Evolutionary conservation across 2,797 vertebrate genomes (phyloP).

Genomic region (Oreochromis grahami): DNA sequence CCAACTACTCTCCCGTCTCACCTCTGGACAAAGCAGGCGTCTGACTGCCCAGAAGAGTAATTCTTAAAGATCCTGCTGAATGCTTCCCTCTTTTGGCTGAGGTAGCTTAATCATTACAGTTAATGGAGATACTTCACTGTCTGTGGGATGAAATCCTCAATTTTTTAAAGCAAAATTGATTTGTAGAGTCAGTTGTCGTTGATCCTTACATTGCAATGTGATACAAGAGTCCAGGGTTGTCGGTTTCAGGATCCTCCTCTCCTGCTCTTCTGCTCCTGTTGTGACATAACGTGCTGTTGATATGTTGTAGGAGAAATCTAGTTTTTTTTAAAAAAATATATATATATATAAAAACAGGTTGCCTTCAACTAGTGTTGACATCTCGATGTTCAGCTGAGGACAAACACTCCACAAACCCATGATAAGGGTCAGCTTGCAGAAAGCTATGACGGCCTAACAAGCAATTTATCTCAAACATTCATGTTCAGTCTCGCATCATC

Average conservation of each 20-base stretch:
- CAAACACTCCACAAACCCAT: constrained; percentile 14
- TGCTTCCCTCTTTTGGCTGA: constrained; percentile 33
- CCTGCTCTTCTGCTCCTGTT: neutral
- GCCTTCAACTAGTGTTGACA: constrained; percentile 36
- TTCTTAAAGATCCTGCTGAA: constrained; percentile 9
- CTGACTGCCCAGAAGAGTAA: neutral
- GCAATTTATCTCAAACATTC: constrained; percentile 32
- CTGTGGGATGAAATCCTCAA: constrained; percentile 44
- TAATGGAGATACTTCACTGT: constrained; percentile 58
- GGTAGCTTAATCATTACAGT: constrained; percentile 53
- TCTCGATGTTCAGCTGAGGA: constrained; percentile 18
- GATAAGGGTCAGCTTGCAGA: neutral
- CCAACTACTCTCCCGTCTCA: constrained; percentile 36
- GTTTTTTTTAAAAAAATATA: too few species aligned
- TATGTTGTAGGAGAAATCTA: neutral
- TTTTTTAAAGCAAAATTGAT: constrained; percentile 66
- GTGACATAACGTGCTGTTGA: constrained; percentile 16
- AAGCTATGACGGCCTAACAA: constrained; percentile 16
- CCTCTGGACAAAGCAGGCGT: constrained; percentile 16
- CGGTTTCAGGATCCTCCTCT: constrained; percentile 20
- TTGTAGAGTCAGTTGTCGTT: constrained; percentile 26
- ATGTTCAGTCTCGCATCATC: constrained; percentile 39
- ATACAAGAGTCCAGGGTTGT: constrained; percentile 24
- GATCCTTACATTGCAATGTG: constrained; percentile 48
- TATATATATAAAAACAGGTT: neutral